These are phyloP conservation scores for Perizoma flavofasciatum DNA, from an alignment of 2,888 invertebrate genomes.

Conservation along the genomic window DNA sequence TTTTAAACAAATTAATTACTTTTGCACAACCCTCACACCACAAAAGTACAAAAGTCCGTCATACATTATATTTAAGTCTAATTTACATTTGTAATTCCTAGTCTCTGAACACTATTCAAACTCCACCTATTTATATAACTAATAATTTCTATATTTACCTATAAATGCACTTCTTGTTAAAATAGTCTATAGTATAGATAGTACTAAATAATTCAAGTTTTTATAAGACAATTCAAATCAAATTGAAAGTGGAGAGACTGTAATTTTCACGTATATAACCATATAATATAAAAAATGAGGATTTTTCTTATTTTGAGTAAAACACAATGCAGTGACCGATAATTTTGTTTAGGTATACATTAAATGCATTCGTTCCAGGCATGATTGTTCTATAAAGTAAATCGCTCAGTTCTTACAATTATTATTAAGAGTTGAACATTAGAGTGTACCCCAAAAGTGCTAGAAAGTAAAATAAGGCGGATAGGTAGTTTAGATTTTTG, in stretches of 20 bases:
- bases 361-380: slow-evolving; percentile 17
- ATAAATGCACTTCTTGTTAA: slow-evolving; percentile 82
- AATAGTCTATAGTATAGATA: slow-evolving; percentile 54
- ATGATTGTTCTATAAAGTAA: neutral
- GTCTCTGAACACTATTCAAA: slow-evolving; percentile 74
- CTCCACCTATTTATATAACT: slow-evolving; percentile 69
- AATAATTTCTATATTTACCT: slow-evolving; percentile 66
- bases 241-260: slow-evolving; percentile 1
- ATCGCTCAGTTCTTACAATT: slow-evolving; percentile 4
- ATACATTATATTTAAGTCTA: slow-evolving; percentile 61
- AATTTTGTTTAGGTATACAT: neutral
- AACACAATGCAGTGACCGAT: neutral
- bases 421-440: neutral
- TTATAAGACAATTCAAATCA: slow-evolving; percentile 23
- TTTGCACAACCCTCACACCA: slow-evolving; percentile 74
- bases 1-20: slow-evolving; percentile 27
- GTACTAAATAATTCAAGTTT: slow-evolving; percentile 51
- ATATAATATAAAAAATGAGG: too few species aligned
- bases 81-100: slow-evolving; percentile 54
- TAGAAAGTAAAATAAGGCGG: slow-evolving; percentile 20
- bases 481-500: neutral
- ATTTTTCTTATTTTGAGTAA: too few species aligned
- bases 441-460: slow-evolving; percentile 5
- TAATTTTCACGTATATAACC: too few species aligned
- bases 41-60: slow-evolving; percentile 79